These are phyloP conservation scores for Plebejus anna DNA, from an alignment of 2,888 invertebrate species.

Conservation along the genomic window DNA sequence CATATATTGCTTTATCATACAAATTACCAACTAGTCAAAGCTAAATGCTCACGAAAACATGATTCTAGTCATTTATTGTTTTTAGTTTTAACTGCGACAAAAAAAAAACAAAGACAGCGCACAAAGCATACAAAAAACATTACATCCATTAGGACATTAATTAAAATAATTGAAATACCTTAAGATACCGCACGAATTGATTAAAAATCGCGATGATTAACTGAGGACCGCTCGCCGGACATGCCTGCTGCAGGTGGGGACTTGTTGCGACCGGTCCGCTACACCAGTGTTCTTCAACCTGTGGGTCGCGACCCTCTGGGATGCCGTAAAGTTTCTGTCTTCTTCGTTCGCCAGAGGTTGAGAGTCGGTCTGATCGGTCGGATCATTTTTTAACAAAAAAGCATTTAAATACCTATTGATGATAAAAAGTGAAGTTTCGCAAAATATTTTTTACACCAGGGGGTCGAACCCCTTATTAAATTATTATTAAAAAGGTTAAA, in stretches of 20 bases:
- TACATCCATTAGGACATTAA: conserved; percentile 20
- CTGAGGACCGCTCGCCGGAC: conserved; percentile 49
- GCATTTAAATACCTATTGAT: too few species aligned
- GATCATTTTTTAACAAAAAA: too few species aligned
- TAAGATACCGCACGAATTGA: conserved; percentile 29
- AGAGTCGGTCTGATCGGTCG: too few species aligned
- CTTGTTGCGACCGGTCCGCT: conserved; percentile 62
- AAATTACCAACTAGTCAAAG: not conserved
- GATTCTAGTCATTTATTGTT: not conserved
- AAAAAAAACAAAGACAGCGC: not conserved
- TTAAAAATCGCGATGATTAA: conserved; percentile 45
- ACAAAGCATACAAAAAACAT: not conserved
- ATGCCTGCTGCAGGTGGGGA: conserved; percentile 70
- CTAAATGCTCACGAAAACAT: not conserved
- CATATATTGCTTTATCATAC: not conserved
- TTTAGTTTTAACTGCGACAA: not conserved
- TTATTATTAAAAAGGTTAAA: too few species aligned
- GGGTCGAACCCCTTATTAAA: too few species aligned
- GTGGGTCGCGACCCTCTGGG: too few species aligned
- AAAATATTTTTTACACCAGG: too few species aligned
- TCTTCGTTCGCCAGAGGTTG: too few species aligned
- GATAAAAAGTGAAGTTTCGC: too few species aligned
- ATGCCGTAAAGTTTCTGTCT: too few species aligned
- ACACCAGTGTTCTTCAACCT: too few species aligned
- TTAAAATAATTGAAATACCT: conserved; percentile 27